Evolutionary conservation across 2,888 invertebrate genomes (phyloP).

Genomic region (Standfussiana lucernea): DNA sequence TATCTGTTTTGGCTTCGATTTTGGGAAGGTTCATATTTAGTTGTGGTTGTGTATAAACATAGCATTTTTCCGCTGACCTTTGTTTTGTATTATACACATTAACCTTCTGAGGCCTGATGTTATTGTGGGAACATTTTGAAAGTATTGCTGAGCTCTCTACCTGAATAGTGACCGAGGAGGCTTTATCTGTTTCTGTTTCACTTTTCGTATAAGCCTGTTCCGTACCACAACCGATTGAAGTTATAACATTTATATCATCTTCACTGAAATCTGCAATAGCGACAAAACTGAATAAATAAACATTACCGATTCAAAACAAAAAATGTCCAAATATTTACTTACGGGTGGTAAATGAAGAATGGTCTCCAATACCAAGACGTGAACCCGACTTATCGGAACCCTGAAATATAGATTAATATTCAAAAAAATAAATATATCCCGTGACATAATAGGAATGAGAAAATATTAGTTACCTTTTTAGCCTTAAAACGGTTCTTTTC

Average conservation of each 20-base stretch:
- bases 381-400: slow-evolving; percentile 80
- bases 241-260: slow-evolving; percentile 72
- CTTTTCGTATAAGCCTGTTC: slow-evolving; percentile 67
- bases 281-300: slow-evolving; percentile 26
- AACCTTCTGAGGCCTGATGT: slow-evolving; percentile 62
- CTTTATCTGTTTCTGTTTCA: slow-evolving; percentile 69
- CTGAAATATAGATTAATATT: slow-evolving; percentile 70
- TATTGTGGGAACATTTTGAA: slow-evolving; percentile 74
- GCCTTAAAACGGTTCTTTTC: slow-evolving; percentile 80
- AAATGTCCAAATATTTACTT: slow-evolving; percentile 65
- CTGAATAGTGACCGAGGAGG: slow-evolving; percentile 72
- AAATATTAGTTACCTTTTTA: slow-evolving; percentile 76
- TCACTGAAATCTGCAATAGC: slow-evolving; percentile 77
- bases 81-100: slow-evolving; percentile 74
- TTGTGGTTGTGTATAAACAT: slow-evolving; percentile 78
- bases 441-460: neutral
- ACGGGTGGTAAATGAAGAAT: slow-evolving; percentile 82
- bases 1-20: slow-evolving; percentile 73
- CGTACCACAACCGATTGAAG: slow-evolving; percentile 71
- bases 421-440: slow-evolving; percentile 1
- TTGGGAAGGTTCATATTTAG: slow-evolving; percentile 80
- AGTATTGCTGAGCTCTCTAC: slow-evolving; percentile 70
- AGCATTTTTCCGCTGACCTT: slow-evolving; percentile 80
- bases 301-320: slow-evolving; percentile 7
- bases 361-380: slow-evolving; percentile 84